Evolutionary conservation across 2,113 vertebrate genomes (phyloP).

Genomic region (Holacanthus passer): DNA sequence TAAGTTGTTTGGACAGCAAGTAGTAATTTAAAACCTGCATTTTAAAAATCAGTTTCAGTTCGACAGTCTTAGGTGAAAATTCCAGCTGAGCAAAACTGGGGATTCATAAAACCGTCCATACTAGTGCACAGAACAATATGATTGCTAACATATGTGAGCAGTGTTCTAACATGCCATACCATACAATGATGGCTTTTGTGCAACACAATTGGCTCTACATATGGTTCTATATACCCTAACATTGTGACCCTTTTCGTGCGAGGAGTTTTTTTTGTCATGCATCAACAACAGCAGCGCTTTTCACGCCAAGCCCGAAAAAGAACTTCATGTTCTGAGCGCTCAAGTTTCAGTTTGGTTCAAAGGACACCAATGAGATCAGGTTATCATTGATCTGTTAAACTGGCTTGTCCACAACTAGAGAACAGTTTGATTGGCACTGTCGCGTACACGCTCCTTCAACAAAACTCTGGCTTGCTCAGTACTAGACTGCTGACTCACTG

Average conservation of each 20-base stretch:
- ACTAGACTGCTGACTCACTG: constrained; percentile 9
- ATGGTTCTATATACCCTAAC: no score
- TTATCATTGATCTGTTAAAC: not conserved
- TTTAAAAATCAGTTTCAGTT: not conserved
- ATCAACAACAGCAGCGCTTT: constrained; percentile 15
- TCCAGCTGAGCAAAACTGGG: constrained; percentile 1
- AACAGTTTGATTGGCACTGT: not conserved
- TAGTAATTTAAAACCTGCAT: not conserved
- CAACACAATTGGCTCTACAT: not conserved
- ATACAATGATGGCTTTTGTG: constrained; percentile 54
- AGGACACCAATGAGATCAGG: constrained; percentile 5
- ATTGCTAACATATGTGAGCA: constrained; percentile 34
- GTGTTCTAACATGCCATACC: not conserved
- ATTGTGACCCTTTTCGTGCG: not conserved
- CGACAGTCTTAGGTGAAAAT: not conserved
- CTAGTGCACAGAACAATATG: constrained; percentile 1
- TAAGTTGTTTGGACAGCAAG: not conserved
- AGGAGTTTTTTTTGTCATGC: constrained; percentile 22
- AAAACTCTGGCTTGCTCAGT: not conserved
- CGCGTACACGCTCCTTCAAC: not conserved
- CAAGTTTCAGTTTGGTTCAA: constrained; percentile 39
- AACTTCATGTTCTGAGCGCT: constrained; percentile 51
- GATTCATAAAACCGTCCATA: constrained; percentile 17
- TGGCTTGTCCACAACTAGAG: not conserved
- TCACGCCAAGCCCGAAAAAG: constrained; percentile 13